phyloP scores from a whole-genome alignment of 2,888 invertebrate genomes.

The Malacosoma neustria region DNA sequence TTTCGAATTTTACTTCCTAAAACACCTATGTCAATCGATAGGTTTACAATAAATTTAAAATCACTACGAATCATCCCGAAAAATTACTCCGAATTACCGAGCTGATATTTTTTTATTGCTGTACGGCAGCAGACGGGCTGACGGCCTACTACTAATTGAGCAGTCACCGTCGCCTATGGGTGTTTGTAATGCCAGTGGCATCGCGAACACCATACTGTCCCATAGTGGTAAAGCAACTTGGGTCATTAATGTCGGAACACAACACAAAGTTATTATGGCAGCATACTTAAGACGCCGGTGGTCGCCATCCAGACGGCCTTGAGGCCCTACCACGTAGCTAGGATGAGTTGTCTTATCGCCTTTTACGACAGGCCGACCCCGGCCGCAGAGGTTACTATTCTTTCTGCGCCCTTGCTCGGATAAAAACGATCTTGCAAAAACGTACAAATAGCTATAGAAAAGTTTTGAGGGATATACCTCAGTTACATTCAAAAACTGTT shows the following conservation, averaged over 20 bases:
- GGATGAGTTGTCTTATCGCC: background rate
- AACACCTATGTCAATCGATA: background rate
- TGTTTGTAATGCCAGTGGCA: background rate
- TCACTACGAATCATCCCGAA: too few species aligned
- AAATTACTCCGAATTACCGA: too few species aligned
- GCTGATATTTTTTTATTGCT: background rate
- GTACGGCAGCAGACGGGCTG: background rate
- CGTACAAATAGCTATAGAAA: too few species aligned
- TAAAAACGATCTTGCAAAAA: too few species aligned
- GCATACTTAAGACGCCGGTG: background rate
- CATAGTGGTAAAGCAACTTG: background rate
- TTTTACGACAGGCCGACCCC: background rate
- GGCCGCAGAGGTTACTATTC: background rate
- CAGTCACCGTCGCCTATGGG: background rate
- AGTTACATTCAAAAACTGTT: too few species aligned
- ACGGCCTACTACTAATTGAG: background rate
- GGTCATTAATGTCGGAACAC: background rate
- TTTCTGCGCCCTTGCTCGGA: background rate
- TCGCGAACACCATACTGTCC: background rate
- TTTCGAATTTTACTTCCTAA: constrained; percentile 23
- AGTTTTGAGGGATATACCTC: too few species aligned
- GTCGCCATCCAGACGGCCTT: background rate
- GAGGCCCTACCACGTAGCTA: background rate
- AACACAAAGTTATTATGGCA: background rate
- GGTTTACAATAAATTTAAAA: background rate